Conservation (phyloP, 35 echinoderm and acorn worm genomes). For the Anneissia japonica region DNA sequence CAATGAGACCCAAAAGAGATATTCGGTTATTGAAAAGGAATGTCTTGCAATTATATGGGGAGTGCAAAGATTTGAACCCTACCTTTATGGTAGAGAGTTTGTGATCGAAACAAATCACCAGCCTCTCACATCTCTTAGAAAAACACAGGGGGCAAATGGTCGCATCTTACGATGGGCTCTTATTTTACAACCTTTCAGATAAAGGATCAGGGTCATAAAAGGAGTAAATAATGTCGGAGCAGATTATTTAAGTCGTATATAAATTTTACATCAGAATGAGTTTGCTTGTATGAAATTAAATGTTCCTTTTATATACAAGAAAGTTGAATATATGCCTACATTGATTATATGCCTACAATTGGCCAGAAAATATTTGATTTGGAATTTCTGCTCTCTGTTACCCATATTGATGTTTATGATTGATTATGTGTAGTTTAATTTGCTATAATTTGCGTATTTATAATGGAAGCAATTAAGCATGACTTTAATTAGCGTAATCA, state of each 20-base stretch:
- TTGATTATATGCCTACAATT: too few species aligned
- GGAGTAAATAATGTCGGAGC: constrained; percentile 53
- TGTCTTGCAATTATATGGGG: constrained; percentile 55
- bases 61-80: constrained; percentile 34
- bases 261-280: too few species aligned
- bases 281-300: too few species aligned
- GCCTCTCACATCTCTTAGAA: constrained; percentile 11
- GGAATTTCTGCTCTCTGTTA: too few species aligned
- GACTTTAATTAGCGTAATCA: too few species aligned
- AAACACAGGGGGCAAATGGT: constrained; percentile 30
- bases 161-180: constrained; percentile 53
- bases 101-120: constrained; percentile 38
- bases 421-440: too few species aligned
- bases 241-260: constrained; percentile 44
- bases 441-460: too few species aligned
- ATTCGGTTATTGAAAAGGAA: constrained; percentile 34
- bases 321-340: too few species aligned
- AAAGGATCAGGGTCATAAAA: constrained; percentile 37
- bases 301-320: too few species aligned
- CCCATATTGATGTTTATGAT: too few species aligned
- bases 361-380: too few species aligned
- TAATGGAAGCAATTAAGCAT: too few species aligned
- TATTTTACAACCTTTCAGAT: constrained; percentile 32
- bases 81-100: constrained; percentile 50
- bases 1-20: background rate